A percentile compares a stretch with the other conserved stretches of the same genome.
phyloP scores from a whole-genome alignment of 2,797 vertebrate genomes.

The Malurus splendens region DNA sequence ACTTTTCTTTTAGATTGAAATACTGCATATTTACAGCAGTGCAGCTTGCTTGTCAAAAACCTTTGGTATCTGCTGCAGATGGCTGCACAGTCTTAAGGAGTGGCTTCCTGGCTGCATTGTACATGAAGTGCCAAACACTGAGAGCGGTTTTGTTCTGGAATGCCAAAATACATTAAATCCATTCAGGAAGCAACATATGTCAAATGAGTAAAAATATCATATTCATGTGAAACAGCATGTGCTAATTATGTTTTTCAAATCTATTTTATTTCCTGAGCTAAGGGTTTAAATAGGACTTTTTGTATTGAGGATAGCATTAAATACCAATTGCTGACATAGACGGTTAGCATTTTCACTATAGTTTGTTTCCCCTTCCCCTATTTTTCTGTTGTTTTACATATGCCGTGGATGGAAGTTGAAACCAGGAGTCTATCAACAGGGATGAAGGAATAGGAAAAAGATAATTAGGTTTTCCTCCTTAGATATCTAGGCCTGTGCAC shows the following conservation, averaged over 20 bases:
- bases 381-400: neutral
- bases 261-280: neutral
- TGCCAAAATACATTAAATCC: constrained; percentile 34
- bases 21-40: neutral
- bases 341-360: neutral
- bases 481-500: neutral
- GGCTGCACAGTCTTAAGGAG: constrained; percentile 44
- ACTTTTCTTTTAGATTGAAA: neutral
- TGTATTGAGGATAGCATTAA: neutral
- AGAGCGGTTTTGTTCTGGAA: constrained; percentile 34
- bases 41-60: constrained; percentile 21
- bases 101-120: constrained; percentile 52
- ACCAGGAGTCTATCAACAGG: neutral
- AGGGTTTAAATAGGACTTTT: neutral
- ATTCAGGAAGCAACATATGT: constrained; percentile 48
- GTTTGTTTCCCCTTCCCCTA: fast-evolving
- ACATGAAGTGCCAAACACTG: constrained; percentile 25
- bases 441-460: neutral
- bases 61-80: constrained; percentile 39
- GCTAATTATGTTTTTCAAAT: neutral
- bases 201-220: constrained; percentile 32
- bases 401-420: neutral
- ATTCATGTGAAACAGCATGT: neutral
- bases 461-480: neutral
- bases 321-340: neutral